Conservation (phyloP, 2,797 vertebrate genomes). For the Phataginus tricuspis region DNA sequence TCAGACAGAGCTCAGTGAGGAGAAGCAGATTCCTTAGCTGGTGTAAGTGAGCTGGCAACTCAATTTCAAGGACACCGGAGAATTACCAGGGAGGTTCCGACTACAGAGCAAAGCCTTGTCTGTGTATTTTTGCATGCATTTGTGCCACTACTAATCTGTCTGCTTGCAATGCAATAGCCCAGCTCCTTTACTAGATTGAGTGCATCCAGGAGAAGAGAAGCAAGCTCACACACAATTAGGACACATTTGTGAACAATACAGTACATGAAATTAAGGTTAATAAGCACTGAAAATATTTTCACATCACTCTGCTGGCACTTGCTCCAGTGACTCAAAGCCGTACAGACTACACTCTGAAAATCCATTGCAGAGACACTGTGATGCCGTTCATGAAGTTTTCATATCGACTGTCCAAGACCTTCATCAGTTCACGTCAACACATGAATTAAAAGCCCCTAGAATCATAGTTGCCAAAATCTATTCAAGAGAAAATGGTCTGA, state of each 20-base stretch:
- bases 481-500: background rate
- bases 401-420: background rate
- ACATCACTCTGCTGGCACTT: background rate
- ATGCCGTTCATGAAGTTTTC: background rate
- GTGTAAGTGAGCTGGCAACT: slow-evolving; percentile 57
- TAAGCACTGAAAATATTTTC: slow-evolving; percentile 33
- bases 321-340: background rate
- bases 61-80: slow-evolving; percentile 61
- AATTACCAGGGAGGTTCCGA: slow-evolving; percentile 52
- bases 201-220: slow-evolving; percentile 39
- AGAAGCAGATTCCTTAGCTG: slow-evolving; percentile 61
- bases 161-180: slow-evolving; percentile 58
- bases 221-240: slow-evolving; percentile 27
- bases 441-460: background rate
- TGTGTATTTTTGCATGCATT: slow-evolving; percentile 76
- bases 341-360: background rate
- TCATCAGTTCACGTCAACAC: background rate
- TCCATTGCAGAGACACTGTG: background rate
- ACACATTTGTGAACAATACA: slow-evolving; percentile 33
- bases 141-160: slow-evolving; percentile 75
- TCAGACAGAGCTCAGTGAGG: slow-evolving; percentile 24
- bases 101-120: slow-evolving; percentile 36
- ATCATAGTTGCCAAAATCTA: background rate
- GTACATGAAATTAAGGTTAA: slow-evolving; percentile 44
- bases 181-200: slow-evolving; percentile 59